These are phyloP conservation scores for Hepsetus odoe DNA, from an alignment of 2,113 vertebrate species.

Conservation along the genomic window DNA sequence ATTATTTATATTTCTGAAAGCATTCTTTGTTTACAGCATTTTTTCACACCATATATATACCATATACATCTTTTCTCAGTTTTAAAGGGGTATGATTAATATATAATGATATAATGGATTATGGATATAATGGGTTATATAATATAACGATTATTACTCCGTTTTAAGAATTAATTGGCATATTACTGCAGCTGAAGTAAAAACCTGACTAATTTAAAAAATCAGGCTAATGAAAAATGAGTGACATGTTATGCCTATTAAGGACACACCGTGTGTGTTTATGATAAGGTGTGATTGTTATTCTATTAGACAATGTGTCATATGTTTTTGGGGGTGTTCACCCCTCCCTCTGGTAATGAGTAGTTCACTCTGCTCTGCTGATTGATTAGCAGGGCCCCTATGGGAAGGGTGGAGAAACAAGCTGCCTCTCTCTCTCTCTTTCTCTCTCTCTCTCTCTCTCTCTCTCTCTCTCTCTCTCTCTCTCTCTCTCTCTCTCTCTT, in stretches of 20 bases:
- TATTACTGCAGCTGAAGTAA: constrained; percentile 2
- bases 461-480: constrained; percentile 58
- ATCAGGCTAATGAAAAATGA: constrained; percentile 22
- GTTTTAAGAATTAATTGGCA: too few relatives aligned
- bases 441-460: constrained; percentile 59
- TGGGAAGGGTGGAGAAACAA: constrained; percentile 70
- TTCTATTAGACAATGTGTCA: constrained; percentile 74
- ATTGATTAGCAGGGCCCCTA: constrained; percentile 84
- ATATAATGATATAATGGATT: too few relatives aligned
- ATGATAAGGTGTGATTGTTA: constrained; percentile 70
- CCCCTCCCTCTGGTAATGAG: constrained; percentile 84
- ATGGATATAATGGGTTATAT: too few relatives aligned
- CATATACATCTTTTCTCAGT: too few relatives aligned
- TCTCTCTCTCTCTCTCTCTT: constrained; percentile 1
- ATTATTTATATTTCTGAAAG: too few relatives aligned
- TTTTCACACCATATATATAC: too few relatives aligned
- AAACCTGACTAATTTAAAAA: background rate
- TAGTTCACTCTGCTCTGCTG: constrained; percentile 81
- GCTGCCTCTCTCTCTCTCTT: constrained; percentile 64
- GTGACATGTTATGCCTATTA: constrained; percentile 33
- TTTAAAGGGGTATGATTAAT: too few relatives aligned
- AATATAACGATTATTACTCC: too few relatives aligned
- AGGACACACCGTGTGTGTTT: constrained; percentile 36
- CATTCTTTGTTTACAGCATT: too few relatives aligned
- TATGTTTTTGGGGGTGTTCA: constrained; percentile 71